phyloP scores from a whole-genome alignment of 2,113 vertebrate species.

The Lepidothrix coronata region DNA sequence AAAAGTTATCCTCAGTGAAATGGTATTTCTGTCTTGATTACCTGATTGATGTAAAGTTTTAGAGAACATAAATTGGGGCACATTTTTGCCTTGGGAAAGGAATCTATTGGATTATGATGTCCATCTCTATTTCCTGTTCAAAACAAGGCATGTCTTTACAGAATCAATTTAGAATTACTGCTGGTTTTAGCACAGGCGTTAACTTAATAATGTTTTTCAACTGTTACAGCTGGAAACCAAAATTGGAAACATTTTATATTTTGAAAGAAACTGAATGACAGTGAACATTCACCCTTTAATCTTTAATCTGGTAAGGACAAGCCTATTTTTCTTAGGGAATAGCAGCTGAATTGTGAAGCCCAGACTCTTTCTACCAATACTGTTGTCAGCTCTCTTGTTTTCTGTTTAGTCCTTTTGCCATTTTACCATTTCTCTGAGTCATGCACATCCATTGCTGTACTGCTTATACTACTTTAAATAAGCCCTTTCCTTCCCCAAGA shows the following conservation, averaged over 20 bases:
- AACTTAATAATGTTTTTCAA: not conserved
- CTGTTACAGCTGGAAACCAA: not conserved
- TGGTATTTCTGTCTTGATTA: not conserved
- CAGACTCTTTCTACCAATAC: not conserved
- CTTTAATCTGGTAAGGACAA: not conserved
- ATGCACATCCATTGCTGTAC: not conserved
- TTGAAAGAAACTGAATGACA: not conserved
- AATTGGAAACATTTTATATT: not conserved
- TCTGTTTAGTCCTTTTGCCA: not conserved
- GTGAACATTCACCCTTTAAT: not conserved
- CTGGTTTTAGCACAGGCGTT: slow-evolving; percentile 15
- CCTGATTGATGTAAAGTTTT: not conserved
- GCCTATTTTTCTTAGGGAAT: not conserved
- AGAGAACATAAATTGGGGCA: not conserved
- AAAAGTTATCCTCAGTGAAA: not conserved
- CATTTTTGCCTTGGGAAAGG: not conserved
- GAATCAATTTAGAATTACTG: slow-evolving; percentile 27
- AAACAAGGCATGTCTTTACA: not conserved
- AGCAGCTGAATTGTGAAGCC: not conserved
- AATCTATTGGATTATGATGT: not conserved
- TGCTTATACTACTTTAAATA: slow-evolving; percentile 3
- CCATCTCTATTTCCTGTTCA: not conserved
- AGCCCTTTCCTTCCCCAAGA: not conserved
- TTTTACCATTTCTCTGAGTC: not conserved
- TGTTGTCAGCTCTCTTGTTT: not conserved